These are phyloP conservation scores for Syrphus vitripennis DNA, from an alignment of 2,888 invertebrate genomes.

Conservation along the genomic window DNA sequence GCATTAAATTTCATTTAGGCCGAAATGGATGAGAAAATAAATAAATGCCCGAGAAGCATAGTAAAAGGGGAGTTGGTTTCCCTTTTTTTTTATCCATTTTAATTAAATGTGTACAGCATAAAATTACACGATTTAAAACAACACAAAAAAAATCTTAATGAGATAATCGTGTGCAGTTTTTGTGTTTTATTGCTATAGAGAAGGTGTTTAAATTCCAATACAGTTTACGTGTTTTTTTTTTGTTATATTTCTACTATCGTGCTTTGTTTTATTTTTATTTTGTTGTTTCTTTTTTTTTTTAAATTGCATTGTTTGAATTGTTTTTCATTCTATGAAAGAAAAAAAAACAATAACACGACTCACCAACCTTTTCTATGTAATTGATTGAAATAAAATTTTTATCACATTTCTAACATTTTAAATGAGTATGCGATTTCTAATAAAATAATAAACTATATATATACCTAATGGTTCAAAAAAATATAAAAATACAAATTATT, in stretches of 20 bases:
- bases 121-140: not conserved
- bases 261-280: not conserved
- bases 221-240: not conserved
- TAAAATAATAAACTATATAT: not conserved
- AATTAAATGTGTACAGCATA: slow-evolving; percentile 25
- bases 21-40: not conserved
- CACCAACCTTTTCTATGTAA: not conserved
- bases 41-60: not conserved
- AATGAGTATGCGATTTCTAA: not conserved
- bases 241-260: too few relatives aligned
- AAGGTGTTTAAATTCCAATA: not conserved
- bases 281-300: not conserved
- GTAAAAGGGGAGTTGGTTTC: not conserved
- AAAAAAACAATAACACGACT: not conserved
- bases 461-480: not conserved
- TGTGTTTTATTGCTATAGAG: not conserved
- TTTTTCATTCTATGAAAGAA: not conserved
- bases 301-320: not conserved
- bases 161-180: not conserved
- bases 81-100: slow-evolving; percentile 14
- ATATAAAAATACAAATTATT: not conserved
- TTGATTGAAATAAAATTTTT: not conserved
- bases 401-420: not conserved
- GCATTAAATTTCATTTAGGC: slow-evolving; percentile 1
- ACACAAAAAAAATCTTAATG: not conserved